Conservation (phyloP, 2,888 invertebrate species). For the Rhagonycha fulva region DNA sequence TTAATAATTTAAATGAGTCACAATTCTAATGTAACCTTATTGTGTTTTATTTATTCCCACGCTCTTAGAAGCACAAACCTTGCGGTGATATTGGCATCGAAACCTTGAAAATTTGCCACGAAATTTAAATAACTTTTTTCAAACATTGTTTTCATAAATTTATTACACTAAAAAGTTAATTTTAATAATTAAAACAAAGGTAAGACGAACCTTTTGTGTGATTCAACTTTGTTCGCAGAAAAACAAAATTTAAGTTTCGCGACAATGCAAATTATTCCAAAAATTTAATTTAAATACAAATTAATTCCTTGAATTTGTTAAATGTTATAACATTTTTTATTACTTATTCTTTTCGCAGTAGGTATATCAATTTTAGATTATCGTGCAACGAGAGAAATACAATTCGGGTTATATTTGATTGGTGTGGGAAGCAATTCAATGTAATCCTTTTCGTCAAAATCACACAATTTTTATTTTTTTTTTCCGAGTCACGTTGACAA, state of each 20-base stretch:
- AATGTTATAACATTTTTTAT: neutral
- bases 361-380: neutral
- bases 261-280: neutral
- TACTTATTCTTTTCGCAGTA: neutral
- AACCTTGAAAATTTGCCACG: conserved; percentile 9
- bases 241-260: neutral
- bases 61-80: conserved; percentile 9
- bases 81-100: conserved; percentile 8
- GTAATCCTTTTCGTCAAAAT: neutral
- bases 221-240: neutral
- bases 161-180: neutral
- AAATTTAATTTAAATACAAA: neutral
- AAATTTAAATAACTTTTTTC: neutral
- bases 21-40: conserved; percentile 12
- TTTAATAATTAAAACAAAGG: neutral
- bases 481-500: neutral
- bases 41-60: conserved; percentile 11
- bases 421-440: neutral
- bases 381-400: neutral
- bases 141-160: neutral
- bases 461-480: neutral
- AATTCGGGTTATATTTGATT: neutral
- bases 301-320: neutral
- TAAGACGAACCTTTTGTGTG: neutral
- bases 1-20: conserved; percentile 10